These are phyloP conservation scores for Anseranas semipalmata DNA, from an alignment of 2,113 vertebrate genomes.

Conservation along the genomic window DNA sequence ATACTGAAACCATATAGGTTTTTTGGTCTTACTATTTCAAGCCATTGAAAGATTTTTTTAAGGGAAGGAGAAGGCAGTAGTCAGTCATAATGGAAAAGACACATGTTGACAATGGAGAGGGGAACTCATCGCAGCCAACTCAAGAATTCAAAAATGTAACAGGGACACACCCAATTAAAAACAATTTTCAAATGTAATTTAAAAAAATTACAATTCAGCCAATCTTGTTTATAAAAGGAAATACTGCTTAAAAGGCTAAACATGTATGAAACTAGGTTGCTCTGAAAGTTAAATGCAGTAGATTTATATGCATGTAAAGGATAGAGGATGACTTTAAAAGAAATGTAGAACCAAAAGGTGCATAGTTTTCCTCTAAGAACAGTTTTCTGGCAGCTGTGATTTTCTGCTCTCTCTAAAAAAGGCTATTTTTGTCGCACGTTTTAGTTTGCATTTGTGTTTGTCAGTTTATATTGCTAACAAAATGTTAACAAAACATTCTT, in stretches of 20 bases:
- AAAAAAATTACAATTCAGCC: not conserved
- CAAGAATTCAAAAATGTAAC: constrained; percentile 17
- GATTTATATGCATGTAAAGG: not conserved
- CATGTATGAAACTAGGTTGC: not conserved
- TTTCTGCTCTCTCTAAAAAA: not conserved
- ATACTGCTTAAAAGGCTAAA: not conserved
- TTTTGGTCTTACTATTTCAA: not conserved
- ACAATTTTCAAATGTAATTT: not conserved
- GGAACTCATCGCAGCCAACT: constrained; percentile 9
- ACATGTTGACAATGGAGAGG: not conserved
- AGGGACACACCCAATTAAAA: not conserved
- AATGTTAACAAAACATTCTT: constrained; percentile 29
- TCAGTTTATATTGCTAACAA: constrained; percentile 2
- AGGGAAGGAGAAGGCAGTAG: not conserved
- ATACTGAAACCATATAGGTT: rapidly evolving
- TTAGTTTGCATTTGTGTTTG: not conserved
- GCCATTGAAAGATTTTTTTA: not conserved
- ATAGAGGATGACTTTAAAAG: not conserved
- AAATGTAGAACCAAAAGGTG: not conserved
- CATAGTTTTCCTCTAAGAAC: not conserved
- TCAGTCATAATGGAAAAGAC: constrained; percentile 6
- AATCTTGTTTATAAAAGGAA: not conserved
- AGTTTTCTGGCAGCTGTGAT: not conserved
- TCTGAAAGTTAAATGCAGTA: not conserved
- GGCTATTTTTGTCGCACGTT: not conserved